Base-by-base conservation (phyloP, 2,797 vertebrate genomes). In the Premnoplex brunnescens region DNA sequence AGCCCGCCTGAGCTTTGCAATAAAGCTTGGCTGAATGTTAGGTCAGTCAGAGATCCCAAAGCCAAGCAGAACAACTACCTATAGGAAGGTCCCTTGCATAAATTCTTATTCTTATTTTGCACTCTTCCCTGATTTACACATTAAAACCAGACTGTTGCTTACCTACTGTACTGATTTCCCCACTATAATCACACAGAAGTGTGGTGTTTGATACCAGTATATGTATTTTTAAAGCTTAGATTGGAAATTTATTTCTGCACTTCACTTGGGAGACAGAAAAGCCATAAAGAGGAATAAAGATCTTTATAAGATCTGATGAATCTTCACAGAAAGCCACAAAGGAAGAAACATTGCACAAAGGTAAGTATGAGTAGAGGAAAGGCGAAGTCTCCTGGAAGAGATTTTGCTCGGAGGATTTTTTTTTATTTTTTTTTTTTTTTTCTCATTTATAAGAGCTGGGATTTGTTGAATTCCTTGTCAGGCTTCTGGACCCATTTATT, bases 401-500 rank as follows among this genome's bases (percentile, higher is more conserved):
- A 16, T 60, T 78, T 89, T 86, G 51, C 51, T 79, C 59, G 49
- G 58, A 71, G 79, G 83, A 91, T 84, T 94, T 94, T 90, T 46
- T 56, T 94, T 85, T 82, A 67, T 37, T 37, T 81, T 93, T 91
- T 90, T 46, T 56, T 94, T 46, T 60, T 94, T 85, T 87, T 67
- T n/a, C 64, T 93, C 71, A 37, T 94, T 88, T 72, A 68, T 85
- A 93, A 95, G 49, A 86, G 67, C 67, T 23, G 9, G 71, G 63
- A 71, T 88, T 85, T 82, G 59, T 4, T 88, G 83, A 91, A 90
- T 63, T 93, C 74, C 77, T 79, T 86, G 91, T 80, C 89, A 87
- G 58, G 80, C 88, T 91, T 90, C 83, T 95, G 93, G 63, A 82
- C 30, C 37, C 79, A 96, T 96, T 88, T 85, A 88, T 96, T 96